Percentiles rank a stretch among this genome's conserved stretches.
Conservation (phyloP, 2,113 vertebrate genomes). For the Lanius collurio region DNA sequence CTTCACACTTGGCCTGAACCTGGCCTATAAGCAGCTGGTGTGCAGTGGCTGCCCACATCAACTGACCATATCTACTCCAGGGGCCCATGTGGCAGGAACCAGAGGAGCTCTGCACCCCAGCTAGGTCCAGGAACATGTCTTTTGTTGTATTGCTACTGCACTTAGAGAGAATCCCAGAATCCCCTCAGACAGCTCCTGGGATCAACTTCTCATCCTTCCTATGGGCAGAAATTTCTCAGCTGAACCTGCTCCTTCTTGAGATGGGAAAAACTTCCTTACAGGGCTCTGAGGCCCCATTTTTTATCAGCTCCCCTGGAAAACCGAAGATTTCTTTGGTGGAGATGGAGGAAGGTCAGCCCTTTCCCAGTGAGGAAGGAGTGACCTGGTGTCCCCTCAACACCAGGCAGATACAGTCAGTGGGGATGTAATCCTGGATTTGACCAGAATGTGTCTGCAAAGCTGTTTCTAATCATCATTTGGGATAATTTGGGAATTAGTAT, state of each 20-base stretch:
- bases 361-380: neutral
- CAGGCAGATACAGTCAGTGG: neutral
- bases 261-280: neutral
- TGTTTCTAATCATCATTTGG: neutral
- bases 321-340: neutral
- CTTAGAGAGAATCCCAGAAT: neutral
- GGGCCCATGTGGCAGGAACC: neutral
- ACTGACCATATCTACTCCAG: neutral
- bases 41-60: fast-evolving
- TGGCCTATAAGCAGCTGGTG: fast-evolving
- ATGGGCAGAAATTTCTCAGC: neutral
- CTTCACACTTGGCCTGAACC: neutral
- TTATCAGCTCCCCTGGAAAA: neutral
- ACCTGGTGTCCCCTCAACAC: neutral
- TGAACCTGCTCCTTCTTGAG: neutral
- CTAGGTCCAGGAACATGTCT: fast-evolving
- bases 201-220: neutral
- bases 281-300: neutral
- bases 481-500: neutral
- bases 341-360: fast-evolving
- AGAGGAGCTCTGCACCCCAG: neutral
- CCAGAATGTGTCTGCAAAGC: neutral
- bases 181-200: neutral
- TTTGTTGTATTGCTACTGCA: neutral
- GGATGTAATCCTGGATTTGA: neutral